phyloP scores from a whole-genome alignment of 2,113 vertebrate genomes.

The Acrocephalus kingi region DNA sequence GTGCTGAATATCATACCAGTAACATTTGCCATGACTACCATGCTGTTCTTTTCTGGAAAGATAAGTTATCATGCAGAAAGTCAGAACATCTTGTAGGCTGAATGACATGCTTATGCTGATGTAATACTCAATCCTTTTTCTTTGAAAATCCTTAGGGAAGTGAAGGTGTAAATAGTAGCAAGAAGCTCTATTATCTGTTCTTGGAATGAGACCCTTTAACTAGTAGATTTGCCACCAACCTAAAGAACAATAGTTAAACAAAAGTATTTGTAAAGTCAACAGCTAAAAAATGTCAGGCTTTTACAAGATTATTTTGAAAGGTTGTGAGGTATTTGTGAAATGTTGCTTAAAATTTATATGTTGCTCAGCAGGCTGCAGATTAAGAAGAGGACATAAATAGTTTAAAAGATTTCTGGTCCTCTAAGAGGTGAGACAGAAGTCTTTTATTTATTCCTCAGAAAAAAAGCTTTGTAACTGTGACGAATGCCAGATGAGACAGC shows the following conservation, averaged over 20 bases:
- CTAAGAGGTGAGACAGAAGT: not conserved
- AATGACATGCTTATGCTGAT: not conserved
- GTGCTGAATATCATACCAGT: not conserved
- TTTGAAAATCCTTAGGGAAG: not conserved
- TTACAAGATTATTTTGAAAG: not conserved
- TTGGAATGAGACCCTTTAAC: not conserved
- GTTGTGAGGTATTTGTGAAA: not conserved
- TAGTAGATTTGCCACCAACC: not conserved
- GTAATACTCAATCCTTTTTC: not conserved
- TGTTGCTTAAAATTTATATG: not conserved
- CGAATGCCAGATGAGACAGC: not conserved
- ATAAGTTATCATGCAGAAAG: not conserved
- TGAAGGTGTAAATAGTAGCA: not conserved
- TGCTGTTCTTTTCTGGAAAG: not conserved
- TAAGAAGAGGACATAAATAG: not conserved
- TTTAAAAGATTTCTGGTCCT: not conserved
- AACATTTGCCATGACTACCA: not conserved
- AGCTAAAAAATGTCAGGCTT: not conserved
- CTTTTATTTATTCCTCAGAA: slow-evolving; percentile 3
- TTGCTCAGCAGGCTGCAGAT: not conserved
- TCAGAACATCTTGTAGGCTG: not conserved
- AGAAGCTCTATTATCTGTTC: not conserved
- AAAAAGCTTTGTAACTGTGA: not conserved
- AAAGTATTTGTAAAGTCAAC: not conserved
- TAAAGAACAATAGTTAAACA: not conserved